A percentile compares a stretch with the other conserved stretches of the same genome.
These are phyloP conservation scores for Neoaliturus tenellus DNA, from an alignment of 2,888 invertebrate species.

Conservation along the genomic window DNA sequence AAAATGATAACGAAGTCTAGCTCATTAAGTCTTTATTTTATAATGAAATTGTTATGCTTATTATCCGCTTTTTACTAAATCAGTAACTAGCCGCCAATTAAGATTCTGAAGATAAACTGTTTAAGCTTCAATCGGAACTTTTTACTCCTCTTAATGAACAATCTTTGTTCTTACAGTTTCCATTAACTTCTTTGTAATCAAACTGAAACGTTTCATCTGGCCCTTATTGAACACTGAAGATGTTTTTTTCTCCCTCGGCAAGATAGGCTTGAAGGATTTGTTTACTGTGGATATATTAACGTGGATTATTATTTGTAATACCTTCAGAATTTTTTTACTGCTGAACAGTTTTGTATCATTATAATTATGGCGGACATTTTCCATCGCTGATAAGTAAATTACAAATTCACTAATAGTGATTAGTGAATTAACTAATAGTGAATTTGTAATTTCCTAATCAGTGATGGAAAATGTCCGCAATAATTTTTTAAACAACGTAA, in stretches of 20 bases:
- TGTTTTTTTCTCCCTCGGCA: neutral
- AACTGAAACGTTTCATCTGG: slow-evolving; percentile 14
- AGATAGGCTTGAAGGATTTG: neutral
- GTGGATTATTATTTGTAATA: too few species aligned
- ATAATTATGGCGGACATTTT: too few species aligned
- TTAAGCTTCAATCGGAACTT: slow-evolving; percentile 42
- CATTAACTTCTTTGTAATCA: slow-evolving; percentile 36
- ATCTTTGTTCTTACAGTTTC: slow-evolving; percentile 48
- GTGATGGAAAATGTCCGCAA: too few species aligned
- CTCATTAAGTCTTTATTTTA: too few species aligned
- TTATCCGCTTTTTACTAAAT: neutral
- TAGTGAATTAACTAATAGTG: too few species aligned
- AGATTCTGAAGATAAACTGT: slow-evolving; percentile 16
- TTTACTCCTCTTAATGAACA: slow-evolving; percentile 41
- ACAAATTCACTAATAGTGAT: too few species aligned
- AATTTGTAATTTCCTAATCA: too few species aligned
- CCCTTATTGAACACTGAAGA: neutral
- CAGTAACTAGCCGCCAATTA: neutral
- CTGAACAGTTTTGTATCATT: too few species aligned
- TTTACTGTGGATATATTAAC: neutral
- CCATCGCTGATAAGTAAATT: too few species aligned
- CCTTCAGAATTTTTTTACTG: too few species aligned
- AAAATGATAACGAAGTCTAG: too few species aligned
- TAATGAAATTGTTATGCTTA: neutral
- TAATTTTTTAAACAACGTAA: too few species aligned